Base-by-base conservation (phyloP, 2,888 invertebrate genomes). In the Dynastes maya region DNA sequence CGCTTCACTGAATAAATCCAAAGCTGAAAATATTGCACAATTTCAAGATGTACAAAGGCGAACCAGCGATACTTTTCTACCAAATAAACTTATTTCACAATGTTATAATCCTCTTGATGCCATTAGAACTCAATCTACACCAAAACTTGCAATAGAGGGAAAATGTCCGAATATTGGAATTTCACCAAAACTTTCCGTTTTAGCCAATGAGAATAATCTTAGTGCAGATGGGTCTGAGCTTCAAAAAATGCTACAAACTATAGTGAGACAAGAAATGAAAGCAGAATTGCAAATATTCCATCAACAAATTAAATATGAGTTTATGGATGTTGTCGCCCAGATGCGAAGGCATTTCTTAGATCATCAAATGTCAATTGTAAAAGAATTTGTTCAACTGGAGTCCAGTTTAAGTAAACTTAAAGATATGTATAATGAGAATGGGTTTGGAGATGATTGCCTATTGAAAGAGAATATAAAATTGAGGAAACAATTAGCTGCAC, bases 311-410 rank as follows among this genome's bases (percentile, higher is more conserved):
- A 83, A 84, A 74, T 83, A 83, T 37, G 83, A 86, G 79, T 80
- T 84, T 16, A 83, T 82, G 29, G 84, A 84, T 58, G 82, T 80
- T 27, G 82, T 82, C 5, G 80, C 82, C 5, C 84, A 86, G 65
- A 83, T 85, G 75, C 82, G 86, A 72, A 80, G 84, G 32, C 83
- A 86, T 81, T 82, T 85, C 72, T 78, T 87, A 29, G 86, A 87
- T 81, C 70, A 86, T 65, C 86, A 87, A 61, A 85, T 87, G 86
- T 83, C 82, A 0, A 84, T 86, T 78, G 83, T 87, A 32, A 88
- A 87, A 80, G 86, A 88, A 74, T 88, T 86, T 80, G 84, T 87
- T 27, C 85, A 85, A 72, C 78, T 86, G 45, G 88, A 87, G 79
- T 82, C 85, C 84, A 55, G 83, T 83, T 68, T 80, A 79, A 64